These are phyloP conservation scores for Lasioglossum leucozonium DNA, from an alignment of 2,888 invertebrate genomes.

Conservation along the genomic window DNA sequence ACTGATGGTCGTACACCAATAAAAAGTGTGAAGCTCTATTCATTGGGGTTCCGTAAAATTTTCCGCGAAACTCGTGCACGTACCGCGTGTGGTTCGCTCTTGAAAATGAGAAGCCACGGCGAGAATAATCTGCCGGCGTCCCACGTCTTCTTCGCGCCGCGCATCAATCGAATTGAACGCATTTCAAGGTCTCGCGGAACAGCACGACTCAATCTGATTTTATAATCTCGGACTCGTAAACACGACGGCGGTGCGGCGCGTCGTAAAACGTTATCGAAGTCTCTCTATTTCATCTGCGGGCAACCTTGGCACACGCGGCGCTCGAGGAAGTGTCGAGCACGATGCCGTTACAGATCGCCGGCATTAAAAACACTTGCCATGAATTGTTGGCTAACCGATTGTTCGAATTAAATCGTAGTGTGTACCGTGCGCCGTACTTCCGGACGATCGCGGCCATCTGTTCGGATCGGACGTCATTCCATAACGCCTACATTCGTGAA, in stretches of 20 bases:
- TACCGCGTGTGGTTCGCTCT: no score
- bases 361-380: conserved; percentile 51
- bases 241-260: background rate
- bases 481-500: conserved; percentile 59
- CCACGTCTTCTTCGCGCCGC: background rate
- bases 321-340: conserved; percentile 31
- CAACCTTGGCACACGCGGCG: conserved; percentile 25
- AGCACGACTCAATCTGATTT: conserved; percentile 27
- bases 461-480: conserved; percentile 35
- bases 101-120: background rate
- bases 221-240: conserved; percentile 34
- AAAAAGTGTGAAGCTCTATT: no score
- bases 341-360: conserved; percentile 46
- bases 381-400: conserved; percentile 50
- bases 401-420: conserved; percentile 47
- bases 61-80: no score
- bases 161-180: background rate
- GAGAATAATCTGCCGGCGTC: background rate
- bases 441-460: conserved; percentile 53
- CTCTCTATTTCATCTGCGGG: conserved; percentile 32
- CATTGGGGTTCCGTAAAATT: no score
- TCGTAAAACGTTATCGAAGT: conserved; percentile 48
- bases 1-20: no score
- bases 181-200: background rate
- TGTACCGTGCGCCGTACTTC: conserved; percentile 30